Percentiles rank a stretch among this genome's conserved stretches.
Conservation (phyloP, 2,113 vertebrate species). For the Clupea harengus region DNA sequence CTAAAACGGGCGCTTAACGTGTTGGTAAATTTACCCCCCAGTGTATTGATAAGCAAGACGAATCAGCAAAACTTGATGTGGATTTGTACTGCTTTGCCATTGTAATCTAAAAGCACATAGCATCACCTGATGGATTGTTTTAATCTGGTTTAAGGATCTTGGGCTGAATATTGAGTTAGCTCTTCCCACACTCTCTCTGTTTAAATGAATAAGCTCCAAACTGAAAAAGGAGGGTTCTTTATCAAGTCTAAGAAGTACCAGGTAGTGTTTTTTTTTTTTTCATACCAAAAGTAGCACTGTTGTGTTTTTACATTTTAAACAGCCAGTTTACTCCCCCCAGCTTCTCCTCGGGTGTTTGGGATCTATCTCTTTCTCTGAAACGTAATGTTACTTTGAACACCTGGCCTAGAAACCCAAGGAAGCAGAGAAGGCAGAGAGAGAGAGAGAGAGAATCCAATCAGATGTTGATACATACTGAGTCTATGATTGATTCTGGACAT, state of each 20-base stretch:
- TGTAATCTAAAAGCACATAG: slow-evolving; percentile 11
- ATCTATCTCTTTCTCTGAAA: slow-evolving; percentile 66
- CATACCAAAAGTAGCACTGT: slow-evolving; percentile 54
- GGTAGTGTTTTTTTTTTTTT: slow-evolving; percentile 37
- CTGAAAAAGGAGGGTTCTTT: background rate
- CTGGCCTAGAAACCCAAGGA: slow-evolving; percentile 62
- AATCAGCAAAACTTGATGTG: background rate
- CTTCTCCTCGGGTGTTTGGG: slow-evolving; percentile 62
- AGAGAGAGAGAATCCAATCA: background rate
- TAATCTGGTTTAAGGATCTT: slow-evolving; percentile 17
- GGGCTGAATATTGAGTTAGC: slow-evolving; percentile 17
- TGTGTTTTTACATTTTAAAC: slow-evolving; percentile 55
- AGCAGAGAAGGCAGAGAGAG: slow-evolving; percentile 21
- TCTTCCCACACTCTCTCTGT: slow-evolving; percentile 12
- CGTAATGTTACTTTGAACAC: slow-evolving; percentile 53
- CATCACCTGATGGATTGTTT: slow-evolving; percentile 17
- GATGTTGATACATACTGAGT: too few species aligned
- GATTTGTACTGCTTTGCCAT: background rate
- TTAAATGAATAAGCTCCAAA: slow-evolving; percentile 15
- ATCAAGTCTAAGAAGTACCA: background rate
- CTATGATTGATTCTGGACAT: too few species aligned
- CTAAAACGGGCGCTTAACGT: too few species aligned
- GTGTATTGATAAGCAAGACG: background rate
- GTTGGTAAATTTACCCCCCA: too few species aligned
- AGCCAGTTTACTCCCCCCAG: slow-evolving; percentile 53